Conservation (phyloP, 2,113 vertebrate genomes). For the Ailurus styani region DNA sequence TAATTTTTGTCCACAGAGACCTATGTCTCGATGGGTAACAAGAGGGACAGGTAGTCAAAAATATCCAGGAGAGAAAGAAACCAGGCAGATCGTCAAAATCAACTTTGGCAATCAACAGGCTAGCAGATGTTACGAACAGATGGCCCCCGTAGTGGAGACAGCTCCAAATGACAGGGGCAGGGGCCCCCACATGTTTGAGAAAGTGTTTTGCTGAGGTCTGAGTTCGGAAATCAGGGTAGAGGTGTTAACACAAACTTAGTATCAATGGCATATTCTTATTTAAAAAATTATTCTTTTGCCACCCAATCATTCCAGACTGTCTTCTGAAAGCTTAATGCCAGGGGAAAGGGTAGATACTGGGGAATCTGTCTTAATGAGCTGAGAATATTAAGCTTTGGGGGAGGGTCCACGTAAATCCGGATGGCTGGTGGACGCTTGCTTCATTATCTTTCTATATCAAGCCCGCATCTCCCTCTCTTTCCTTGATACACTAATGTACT, state of each 20-base stretch:
- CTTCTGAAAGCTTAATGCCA: background rate
- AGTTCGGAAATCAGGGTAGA: background rate
- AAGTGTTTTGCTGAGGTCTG: background rate
- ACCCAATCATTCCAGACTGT: background rate
- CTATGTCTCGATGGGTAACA: background rate
- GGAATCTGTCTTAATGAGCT: background rate
- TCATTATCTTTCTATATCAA: background rate
- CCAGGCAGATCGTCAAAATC: background rate
- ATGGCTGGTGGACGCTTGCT: rapidly evolving
- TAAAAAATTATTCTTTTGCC: background rate
- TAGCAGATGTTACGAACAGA: conserved; percentile 1
- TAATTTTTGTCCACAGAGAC: background rate
- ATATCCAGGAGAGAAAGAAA: background rate
- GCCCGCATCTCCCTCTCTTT: background rate
- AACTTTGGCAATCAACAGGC: background rate
- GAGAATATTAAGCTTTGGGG: background rate
- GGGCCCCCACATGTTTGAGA: background rate
- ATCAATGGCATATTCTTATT: background rate
- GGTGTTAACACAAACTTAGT: background rate
- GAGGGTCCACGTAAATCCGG: background rate
- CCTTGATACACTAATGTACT: background rate
- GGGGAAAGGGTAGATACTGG: background rate
- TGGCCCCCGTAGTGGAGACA: background rate
- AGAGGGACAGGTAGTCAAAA: background rate
- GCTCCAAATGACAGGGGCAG: background rate